Percentiles rank a stretch among this genome's conserved stretches.
phyloP scores from a whole-genome alignment of 1,140 invertebrate genomes.

The Drosophila nebulosa region DNA sequence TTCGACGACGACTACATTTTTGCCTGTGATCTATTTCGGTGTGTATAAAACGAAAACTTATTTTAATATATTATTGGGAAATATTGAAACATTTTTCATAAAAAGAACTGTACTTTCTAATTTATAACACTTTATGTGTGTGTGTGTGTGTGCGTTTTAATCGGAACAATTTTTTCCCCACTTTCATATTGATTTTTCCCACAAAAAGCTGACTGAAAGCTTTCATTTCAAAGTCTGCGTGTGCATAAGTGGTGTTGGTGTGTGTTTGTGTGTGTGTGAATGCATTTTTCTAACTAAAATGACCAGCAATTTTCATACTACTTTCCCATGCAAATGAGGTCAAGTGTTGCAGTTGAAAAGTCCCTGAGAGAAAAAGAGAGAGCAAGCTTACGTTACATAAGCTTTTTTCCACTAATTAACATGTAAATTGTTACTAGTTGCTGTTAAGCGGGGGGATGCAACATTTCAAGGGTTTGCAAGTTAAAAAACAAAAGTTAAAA shows the following conservation, averaged over 20 bases:
- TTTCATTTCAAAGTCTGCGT: constrained; percentile 22
- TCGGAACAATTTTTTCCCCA: constrained; percentile 44
- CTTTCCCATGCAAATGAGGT: constrained; percentile 69
- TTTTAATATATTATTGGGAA: not conserved
- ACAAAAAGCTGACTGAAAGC: constrained; percentile 51
- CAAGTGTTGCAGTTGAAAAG: constrained; percentile 72
- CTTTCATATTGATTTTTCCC: constrained; percentile 70
- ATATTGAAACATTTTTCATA: constrained; percentile 29
- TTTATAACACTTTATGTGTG: constrained; percentile 26
- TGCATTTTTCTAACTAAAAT: constrained; percentile 33
- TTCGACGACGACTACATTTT: constrained; percentile 69
- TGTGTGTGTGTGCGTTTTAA: constrained; percentile 52
- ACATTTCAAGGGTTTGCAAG: not conserved
- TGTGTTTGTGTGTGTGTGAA: not conserved
- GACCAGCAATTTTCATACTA: constrained; percentile 39
- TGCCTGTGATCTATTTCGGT: constrained; percentile 79
- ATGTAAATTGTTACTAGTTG: constrained; percentile 15
- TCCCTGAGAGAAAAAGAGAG: constrained; percentile 10
- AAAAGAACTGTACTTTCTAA: constrained; percentile 70
- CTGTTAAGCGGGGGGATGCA: constrained; percentile 2
- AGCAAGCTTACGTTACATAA: constrained; percentile 59
- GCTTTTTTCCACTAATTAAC: constrained; percentile 56
- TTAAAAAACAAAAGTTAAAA: constrained; percentile 19
- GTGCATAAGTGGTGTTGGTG: not conserved
- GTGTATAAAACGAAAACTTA: constrained; percentile 56